Conservation (phyloP, 2,888 invertebrate genomes). For the Drosophila prostipennis region DNA sequence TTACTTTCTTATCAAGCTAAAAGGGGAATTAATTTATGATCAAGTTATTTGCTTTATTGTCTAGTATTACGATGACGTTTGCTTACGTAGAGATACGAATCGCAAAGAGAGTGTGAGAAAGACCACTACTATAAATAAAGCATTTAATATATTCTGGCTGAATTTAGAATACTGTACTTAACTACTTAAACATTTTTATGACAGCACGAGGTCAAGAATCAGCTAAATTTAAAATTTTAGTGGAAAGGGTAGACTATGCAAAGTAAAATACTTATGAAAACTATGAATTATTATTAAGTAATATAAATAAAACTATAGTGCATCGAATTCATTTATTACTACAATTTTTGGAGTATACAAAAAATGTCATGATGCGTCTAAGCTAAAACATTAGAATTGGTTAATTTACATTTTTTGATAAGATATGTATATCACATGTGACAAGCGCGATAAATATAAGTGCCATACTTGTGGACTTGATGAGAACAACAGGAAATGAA, state of each 20-base stretch:
- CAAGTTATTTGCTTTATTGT: background rate
- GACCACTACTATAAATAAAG: background rate
- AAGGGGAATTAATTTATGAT: background rate
- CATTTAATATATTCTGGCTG: no score
- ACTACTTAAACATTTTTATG: no score
- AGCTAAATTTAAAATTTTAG: no score
- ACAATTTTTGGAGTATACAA: background rate
- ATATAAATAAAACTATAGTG: no score
- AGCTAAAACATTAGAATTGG: background rate
- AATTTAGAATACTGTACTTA: no score
- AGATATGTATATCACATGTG: background rate
- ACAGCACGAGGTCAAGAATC: no score
- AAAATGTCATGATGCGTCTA: background rate
- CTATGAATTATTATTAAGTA: no score
- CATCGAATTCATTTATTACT: no score
- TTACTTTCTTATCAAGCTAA: background rate
- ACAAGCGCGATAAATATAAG: background rate
- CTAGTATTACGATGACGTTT: background rate
- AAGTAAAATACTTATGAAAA: no score
- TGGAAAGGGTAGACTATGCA: no score
- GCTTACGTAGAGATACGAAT: background rate
- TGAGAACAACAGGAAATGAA: background rate
- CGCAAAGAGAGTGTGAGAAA: background rate
- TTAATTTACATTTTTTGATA: background rate
- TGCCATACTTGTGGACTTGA: background rate